Evolutionary conservation across 1,140 invertebrate species (phyloP).

Genomic region (Argopecten irradians): DNA sequence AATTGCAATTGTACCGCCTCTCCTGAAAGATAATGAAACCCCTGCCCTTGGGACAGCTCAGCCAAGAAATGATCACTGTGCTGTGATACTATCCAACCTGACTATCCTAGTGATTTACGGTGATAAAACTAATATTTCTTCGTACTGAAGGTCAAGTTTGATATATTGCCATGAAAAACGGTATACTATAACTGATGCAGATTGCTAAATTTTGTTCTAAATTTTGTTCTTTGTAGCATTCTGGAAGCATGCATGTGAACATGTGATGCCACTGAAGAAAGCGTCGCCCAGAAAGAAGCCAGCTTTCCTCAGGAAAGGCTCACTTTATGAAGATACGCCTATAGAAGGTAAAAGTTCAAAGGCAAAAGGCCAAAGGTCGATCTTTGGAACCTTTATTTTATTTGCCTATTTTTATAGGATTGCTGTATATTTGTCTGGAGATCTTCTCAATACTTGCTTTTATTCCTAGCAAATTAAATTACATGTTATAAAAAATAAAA

Average conservation of each 20-base stretch:
- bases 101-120: neutral
- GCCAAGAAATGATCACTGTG: neutral
- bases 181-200: neutral
- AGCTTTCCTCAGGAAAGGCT: constrained; percentile 67
- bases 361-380: too few species aligned
- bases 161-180: constrained; percentile 75
- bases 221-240: constrained; percentile 71
- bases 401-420: too few species aligned
- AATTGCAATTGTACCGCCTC: too few species aligned
- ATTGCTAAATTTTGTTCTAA: constrained; percentile 15
- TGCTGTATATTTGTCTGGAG: too few species aligned
- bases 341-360: constrained; percentile 58
- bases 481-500: too few species aligned
- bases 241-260: constrained; percentile 83
- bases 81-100: neutral
- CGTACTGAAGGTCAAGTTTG: constrained; percentile 65
- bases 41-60: neutral
- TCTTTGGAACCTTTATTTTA: too few species aligned
- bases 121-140: neutral
- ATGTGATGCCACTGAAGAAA: constrained; percentile 79
- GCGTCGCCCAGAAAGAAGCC: constrained; percentile 60
- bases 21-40: too few species aligned
- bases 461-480: too few species aligned
- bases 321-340: constrained; percentile 73
- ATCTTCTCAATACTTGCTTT: too few species aligned